A percentile compares a stretch with the other conserved stretches of the same genome.
phyloP scores from a whole-genome alignment of 1,140 invertebrate genomes.

The Alviniconcha marisindica region DNA sequence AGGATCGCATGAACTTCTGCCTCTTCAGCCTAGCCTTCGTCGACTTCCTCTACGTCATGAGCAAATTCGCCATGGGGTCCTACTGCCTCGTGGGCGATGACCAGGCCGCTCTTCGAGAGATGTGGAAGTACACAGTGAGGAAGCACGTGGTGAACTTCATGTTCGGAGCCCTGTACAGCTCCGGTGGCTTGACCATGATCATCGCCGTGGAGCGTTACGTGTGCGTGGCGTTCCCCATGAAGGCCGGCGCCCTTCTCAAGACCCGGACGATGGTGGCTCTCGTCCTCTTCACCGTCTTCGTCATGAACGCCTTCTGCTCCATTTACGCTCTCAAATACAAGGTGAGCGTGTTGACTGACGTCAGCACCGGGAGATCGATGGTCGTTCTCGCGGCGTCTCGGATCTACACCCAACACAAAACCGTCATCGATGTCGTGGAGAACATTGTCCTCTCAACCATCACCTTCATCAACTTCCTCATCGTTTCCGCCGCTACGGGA shows the following conservation, averaged over 20 bases:
- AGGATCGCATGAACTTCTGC: conserved; percentile 20
- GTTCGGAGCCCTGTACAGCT: conserved; percentile 17
- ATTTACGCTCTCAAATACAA: conserved; percentile 6
- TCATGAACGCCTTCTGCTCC: conserved; percentile 9
- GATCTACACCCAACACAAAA: neutral
- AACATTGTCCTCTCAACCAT: conserved; percentile 22
- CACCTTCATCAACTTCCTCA: conserved; percentile 18
- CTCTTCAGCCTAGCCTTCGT: neutral
- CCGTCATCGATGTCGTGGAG: conserved; percentile 11
- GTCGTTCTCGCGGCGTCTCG: neutral
- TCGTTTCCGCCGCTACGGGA: conserved; percentile 1
- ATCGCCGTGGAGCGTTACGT: conserved; percentile 23
- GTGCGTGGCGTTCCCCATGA: conserved; percentile 1
- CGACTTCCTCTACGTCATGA: conserved; percentile 8
- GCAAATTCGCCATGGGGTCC: neutral
- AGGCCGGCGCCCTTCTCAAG: neutral
- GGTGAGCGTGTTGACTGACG: neutral
- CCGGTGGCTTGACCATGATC: conserved; percentile 4
- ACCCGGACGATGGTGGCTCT: neutral
- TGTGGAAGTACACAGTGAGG: conserved; percentile 14
- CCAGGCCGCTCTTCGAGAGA: neutral
- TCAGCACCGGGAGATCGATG: neutral
- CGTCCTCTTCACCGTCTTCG: neutral
- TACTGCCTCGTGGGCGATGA: conserved; percentile 14
- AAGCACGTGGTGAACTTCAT: conserved; percentile 15